phyloP scores from a whole-genome alignment of 2,888 invertebrate species.

The Micoletzkya japonica region DNA sequence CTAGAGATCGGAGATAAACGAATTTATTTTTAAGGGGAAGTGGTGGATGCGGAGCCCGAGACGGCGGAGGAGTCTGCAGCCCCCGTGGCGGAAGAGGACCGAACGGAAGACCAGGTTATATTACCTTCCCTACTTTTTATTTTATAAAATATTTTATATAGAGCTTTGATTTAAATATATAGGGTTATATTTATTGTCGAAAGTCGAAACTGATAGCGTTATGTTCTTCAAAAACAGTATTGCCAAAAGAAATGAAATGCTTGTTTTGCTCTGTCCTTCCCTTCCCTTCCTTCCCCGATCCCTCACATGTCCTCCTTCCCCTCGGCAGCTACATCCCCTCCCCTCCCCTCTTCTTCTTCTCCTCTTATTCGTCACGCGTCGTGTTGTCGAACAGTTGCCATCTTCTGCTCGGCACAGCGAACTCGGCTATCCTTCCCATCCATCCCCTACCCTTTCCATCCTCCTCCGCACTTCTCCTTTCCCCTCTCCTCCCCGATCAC shows the following conservation, averaged over 20 bases:
- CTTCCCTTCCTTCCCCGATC: constrained; percentile 2
- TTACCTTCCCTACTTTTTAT: constrained; percentile 2
- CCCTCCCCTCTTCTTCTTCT: neutral
- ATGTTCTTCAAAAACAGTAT: no score
- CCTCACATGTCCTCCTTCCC: constrained; percentile 8
- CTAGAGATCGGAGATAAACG: neutral
- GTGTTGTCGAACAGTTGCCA: constrained; percentile 20
- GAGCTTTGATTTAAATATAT: no score
- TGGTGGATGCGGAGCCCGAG: constrained; percentile 44
- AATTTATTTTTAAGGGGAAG: constrained; percentile 37
- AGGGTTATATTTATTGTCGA: no score
- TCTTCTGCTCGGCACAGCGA: no score
- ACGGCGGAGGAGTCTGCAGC: constrained; percentile 36
- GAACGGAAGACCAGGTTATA: constrained; percentile 61
- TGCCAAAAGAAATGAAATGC: no score
- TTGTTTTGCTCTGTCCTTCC: constrained; percentile 8
- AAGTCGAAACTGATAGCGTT: no score
- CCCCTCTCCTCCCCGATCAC: neutral
- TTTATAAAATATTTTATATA: no score
- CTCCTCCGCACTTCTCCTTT: neutral
- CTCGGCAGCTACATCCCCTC: constrained; percentile 10
- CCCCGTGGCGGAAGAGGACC: constrained; percentile 42
- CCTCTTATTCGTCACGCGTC: neutral
- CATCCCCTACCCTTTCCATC: no score
- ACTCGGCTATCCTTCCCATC: no score